phyloP scores from a whole-genome alignment of 2,888 invertebrate genomes.

The Morinoia aosen region DNA sequence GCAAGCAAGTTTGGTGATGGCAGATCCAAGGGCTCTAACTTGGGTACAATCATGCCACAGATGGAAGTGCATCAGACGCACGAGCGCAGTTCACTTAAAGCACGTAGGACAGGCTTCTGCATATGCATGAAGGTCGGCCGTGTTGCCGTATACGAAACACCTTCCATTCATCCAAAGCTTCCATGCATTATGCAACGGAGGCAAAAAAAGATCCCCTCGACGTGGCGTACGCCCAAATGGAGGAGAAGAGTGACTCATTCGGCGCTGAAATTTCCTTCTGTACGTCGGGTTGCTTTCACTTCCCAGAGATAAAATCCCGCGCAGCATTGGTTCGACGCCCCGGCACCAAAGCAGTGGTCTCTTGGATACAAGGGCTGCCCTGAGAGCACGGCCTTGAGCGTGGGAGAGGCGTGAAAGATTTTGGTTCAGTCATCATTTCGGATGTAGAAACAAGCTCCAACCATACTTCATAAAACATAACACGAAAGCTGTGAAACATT shows the following conservation, averaged over 20 bases:
- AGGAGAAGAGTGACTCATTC: neutral
- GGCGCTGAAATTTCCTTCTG: neutral
- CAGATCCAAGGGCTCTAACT: neutral
- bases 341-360: neutral
- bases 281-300: neutral
- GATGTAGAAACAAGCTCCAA: neutral
- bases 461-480: neutral
- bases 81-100: neutral
- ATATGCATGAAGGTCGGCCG: neutral
- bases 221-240: neutral
- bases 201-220: neutral
- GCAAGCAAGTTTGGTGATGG: neutral
- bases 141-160: slow-evolving; percentile 5
- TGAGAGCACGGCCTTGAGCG: neutral
- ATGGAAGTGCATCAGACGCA: neutral
- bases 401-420: neutral
- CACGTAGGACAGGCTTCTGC: neutral
- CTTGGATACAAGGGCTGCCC: neutral
- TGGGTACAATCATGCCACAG: neutral
- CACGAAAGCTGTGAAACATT: neutral
- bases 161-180: neutral
- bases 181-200: neutral
- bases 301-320: neutral
- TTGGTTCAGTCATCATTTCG: neutral
- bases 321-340: neutral